Evolutionary conservation across 2,113 vertebrate species (phyloP).

Genomic region (Halichoeres trimaculatus): DNA sequence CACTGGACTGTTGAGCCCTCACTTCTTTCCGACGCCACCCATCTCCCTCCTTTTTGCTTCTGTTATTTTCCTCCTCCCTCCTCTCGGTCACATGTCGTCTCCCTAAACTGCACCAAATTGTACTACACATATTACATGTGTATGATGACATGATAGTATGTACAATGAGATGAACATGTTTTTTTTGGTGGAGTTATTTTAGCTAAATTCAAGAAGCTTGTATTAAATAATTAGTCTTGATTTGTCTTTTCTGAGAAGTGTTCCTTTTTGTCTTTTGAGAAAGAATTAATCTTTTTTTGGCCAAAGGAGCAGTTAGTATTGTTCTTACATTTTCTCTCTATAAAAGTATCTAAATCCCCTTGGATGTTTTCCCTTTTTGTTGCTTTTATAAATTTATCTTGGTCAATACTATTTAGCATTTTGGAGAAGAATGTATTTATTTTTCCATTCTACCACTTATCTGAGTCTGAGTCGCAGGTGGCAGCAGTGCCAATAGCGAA

Average conservation of each 20-base stretch:
- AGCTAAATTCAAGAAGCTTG: conserved; percentile 7
- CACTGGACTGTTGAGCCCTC: conserved; percentile 50
- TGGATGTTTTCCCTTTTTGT: too few species aligned
- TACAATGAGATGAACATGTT: conserved; percentile 1
- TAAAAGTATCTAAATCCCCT: too few species aligned
- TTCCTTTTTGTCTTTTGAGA: neutral
- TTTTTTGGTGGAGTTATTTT: neutral
- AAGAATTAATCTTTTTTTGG: neutral
- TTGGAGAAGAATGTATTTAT: too few species aligned
- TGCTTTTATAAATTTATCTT: too few species aligned
- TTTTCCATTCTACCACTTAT: too few species aligned
- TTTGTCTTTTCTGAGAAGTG: neutral
- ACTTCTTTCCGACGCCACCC: conserved; percentile 62
- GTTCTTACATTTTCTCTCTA: neutral
- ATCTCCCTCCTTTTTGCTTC: conserved; percentile 31
- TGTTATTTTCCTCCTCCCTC: conserved; percentile 37
- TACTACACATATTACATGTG: neutral
- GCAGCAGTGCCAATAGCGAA: too few species aligned
- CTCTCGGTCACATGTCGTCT: conserved; percentile 21
- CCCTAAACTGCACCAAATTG: conserved; percentile 1
- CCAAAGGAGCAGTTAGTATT: neutral
- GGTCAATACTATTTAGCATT: too few species aligned
- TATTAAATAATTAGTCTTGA: neutral
- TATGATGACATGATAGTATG: neutral
- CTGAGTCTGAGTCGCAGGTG: too few species aligned